Conservation (phyloP, 2,888 invertebrate species). For the Cephalotes varians region DNA sequence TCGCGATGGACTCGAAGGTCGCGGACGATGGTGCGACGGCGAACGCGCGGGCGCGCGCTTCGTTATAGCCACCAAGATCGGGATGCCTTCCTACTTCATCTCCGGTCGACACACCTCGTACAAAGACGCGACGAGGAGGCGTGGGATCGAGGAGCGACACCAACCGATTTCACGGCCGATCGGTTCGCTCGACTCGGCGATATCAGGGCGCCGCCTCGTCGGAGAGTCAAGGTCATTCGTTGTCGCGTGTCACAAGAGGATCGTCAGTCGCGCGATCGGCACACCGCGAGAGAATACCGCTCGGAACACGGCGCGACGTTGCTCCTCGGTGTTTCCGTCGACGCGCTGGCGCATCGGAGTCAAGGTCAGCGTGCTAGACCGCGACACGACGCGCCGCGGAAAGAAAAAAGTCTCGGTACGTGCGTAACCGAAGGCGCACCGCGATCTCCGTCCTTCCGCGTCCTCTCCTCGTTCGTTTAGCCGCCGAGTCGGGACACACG, state of each 20-base stretch:
- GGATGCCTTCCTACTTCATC: conserved; percentile 53
- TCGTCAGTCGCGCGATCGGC: not conserved
- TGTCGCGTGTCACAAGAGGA: conserved; percentile 19
- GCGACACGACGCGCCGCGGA: conserved; percentile 39
- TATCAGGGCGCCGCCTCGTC: conserved; percentile 17
- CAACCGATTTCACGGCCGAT: not conserved
- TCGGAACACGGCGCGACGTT: not conserved
- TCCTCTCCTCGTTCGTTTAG: not conserved
- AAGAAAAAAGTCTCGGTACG: not conserved
- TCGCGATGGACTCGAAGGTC: not conserved
- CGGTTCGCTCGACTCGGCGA: conserved; percentile 16
- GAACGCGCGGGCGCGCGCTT: conserved; percentile 11
- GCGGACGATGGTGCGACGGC: not conserved
- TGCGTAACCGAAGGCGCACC: not conserved
- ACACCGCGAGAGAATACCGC: not conserved
- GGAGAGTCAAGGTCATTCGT: conserved; percentile 39
- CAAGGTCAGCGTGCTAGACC: conserved; percentile 67
- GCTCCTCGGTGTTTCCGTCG: not conserved
- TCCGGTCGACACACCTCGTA: conserved; percentile 41
- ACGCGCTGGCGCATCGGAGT: conserved; percentile 58
- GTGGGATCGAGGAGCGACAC: not conserved
- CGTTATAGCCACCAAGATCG: not conserved
- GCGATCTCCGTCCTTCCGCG: not conserved
- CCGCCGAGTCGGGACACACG: not conserved
- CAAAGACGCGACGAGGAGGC: not conserved